Percentiles rank a stretch among this genome's conserved stretches.
phyloP scores from a whole-genome alignment of 2,797 vertebrate genomes.

The Pipistrellus kuhlii region DNA sequence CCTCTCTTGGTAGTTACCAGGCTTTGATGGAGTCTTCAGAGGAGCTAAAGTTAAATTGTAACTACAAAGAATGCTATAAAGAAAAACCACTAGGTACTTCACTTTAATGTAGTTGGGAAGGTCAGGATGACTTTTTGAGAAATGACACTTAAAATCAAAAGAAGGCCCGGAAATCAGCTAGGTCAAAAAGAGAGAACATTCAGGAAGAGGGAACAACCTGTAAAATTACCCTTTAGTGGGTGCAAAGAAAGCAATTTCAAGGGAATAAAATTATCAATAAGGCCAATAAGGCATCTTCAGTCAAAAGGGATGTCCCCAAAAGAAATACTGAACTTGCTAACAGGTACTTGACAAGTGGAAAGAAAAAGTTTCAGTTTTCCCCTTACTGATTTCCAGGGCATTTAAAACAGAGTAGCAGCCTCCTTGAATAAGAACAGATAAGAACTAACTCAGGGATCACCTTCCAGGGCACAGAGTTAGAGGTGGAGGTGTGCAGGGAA shows the following conservation, averaged over 20 bases:
- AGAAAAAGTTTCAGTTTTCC: neutral
- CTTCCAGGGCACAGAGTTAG: neutral
- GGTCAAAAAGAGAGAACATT: neutral
- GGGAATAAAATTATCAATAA: slow-evolving; percentile 3
- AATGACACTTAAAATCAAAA: neutral
- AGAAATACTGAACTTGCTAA: neutral
- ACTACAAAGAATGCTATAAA: neutral
- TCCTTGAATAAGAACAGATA: neutral
- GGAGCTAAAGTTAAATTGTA: neutral
- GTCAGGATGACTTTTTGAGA: neutral
- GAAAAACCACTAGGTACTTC: neutral
- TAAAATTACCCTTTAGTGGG: neutral
- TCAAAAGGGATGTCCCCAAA: neutral
- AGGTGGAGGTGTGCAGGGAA: neutral
- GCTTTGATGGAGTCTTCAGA: neutral
- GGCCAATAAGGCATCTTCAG: neutral
- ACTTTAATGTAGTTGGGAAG: neutral
- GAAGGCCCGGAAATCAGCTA: neutral
- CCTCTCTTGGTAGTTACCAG: neutral
- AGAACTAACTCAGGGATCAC: neutral
- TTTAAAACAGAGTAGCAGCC: slow-evolving; percentile 5
- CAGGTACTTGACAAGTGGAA: neutral
- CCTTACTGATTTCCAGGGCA: neutral
- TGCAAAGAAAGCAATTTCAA: slow-evolving; percentile 2
- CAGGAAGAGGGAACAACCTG: neutral